Base-by-base conservation (phyloP, 2,888 invertebrate genomes). In the Oligia fasciuncula region DNA sequence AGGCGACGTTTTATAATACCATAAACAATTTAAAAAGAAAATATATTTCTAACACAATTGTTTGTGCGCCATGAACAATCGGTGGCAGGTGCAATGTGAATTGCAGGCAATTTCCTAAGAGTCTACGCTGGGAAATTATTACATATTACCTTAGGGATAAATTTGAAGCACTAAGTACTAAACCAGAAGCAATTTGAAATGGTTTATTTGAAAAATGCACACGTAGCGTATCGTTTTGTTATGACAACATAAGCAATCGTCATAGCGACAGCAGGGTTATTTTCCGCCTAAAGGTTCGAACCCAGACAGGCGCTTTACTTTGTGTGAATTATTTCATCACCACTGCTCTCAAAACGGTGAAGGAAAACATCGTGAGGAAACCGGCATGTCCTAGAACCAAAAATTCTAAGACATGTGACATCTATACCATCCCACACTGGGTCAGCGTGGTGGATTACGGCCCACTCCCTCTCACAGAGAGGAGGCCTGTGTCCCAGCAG, bases 81-180 rank as follows among this genome's bases (percentile, higher is more conserved):
- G 86, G 90, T 82, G 88, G 88, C 93, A 93, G 93, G 92, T 89
- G 89, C 88, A 91, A 74, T 77, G 73, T 86, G 87, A 87, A 89
- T 87, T 84, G 89, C 90, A 83, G 84, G 92, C 93, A 92, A 93
- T 93, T 91, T 91, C 85, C 89, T 86, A 86, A 86, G 88, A 89
- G 87, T 90, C 81, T 86, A 73, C 73, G n/a, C 69, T 29, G 72
- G 76, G 75, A 89, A 91, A 90, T 90, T 88, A 89, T 90, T 89
- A 86, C 85, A 88, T 87, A 85, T 90, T 90, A 88, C 85, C 85
- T 86, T 81, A 84, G 83, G 81, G 87, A 90, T 90, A 88, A 88
- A 86, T 89, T 83, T 83, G 67, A 79, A 77, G 82, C 65, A 85
- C 80, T 85, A 80, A 84, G 77, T 73, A 83, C 74, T 85, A 80